phyloP scores from a whole-genome alignment of 2,888 invertebrate species.

The Therioaphis trifolii region DNA sequence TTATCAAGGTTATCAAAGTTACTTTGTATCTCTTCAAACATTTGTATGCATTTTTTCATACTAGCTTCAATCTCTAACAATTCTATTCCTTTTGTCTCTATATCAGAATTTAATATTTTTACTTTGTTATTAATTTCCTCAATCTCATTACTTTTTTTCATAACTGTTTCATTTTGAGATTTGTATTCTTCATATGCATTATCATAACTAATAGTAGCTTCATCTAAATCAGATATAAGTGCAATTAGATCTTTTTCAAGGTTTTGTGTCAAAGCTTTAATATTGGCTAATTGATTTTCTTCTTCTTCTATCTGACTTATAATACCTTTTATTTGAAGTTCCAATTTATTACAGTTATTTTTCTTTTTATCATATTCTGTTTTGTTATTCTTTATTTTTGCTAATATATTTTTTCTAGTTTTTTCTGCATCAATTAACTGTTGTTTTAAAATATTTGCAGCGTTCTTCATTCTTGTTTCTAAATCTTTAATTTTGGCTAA shows the following conservation, averaged over 20 bases:
- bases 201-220: background rate
- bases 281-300: slow-evolving; percentile 46
- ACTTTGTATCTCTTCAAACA: background rate
- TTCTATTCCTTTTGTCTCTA: background rate
- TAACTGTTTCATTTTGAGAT: background rate
- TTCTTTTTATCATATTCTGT: slow-evolving; percentile 42
- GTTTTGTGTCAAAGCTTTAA: slow-evolving; percentile 1
- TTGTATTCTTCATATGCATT: slow-evolving; percentile 36
- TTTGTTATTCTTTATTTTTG: slow-evolving; percentile 37
- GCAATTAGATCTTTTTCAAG: background rate
- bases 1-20: background rate
- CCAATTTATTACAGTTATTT: slow-evolving; percentile 50
- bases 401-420: slow-evolving; percentile 35
- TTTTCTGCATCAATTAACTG: slow-evolving; percentile 54
- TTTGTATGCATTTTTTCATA: background rate
- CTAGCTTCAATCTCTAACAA: background rate
- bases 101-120: background rate
- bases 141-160: background rate
- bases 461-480: slow-evolving; percentile 54
- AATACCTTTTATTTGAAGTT: slow-evolving; percentile 47
- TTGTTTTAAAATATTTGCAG: slow-evolving; percentile 52
- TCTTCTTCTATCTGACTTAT: slow-evolving; percentile 46
- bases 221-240: background rate
- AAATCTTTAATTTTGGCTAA: slow-evolving; percentile 49
- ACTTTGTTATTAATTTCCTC: background rate